Evolutionary conservation across 2,888 invertebrate genomes (phyloP).

Genomic region (Hyppa rectilinea): DNA sequence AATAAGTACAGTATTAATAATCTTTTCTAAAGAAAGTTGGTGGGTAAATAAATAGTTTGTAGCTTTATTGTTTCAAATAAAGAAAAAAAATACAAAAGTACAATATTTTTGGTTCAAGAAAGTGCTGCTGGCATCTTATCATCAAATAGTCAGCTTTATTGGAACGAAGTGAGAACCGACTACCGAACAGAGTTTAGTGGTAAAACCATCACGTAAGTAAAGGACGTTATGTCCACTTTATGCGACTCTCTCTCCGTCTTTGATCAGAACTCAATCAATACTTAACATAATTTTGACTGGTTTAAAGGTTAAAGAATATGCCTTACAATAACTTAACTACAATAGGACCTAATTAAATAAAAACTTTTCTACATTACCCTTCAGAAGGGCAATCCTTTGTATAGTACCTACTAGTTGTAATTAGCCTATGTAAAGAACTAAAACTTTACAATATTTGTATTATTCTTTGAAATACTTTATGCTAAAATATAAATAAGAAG

Average conservation of each 20-base stretch:
- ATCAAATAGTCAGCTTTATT: too few relatives aligned
- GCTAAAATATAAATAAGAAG: too few relatives aligned
- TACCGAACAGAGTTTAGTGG: too few relatives aligned
- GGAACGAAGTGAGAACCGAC: too few relatives aligned
- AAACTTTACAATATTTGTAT: neutral
- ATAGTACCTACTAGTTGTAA: neutral
- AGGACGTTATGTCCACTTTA: too few relatives aligned
- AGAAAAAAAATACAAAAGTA: too few relatives aligned
- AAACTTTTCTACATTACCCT: constrained; percentile 8
- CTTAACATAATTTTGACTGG: neutral
- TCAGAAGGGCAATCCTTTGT: neutral
- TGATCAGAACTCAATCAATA: neutral
- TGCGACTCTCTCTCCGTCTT: too few relatives aligned
- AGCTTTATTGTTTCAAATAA: neutral
- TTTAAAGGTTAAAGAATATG: constrained; percentile 10
- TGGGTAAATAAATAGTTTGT: neutral
- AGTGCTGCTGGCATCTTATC: too few relatives aligned
- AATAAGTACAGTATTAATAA: neutral
- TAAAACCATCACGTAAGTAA: too few relatives aligned
- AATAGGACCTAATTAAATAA: neutral
- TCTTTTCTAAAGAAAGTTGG: neutral
- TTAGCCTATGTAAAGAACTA: neutral
- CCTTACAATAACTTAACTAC: neutral
- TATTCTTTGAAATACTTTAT: neutral
- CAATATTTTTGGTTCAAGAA: too few relatives aligned